Evolutionary conservation across 2,888 invertebrate species (phyloP).

Genomic region (Temnothorax unifasciatus): DNA sequence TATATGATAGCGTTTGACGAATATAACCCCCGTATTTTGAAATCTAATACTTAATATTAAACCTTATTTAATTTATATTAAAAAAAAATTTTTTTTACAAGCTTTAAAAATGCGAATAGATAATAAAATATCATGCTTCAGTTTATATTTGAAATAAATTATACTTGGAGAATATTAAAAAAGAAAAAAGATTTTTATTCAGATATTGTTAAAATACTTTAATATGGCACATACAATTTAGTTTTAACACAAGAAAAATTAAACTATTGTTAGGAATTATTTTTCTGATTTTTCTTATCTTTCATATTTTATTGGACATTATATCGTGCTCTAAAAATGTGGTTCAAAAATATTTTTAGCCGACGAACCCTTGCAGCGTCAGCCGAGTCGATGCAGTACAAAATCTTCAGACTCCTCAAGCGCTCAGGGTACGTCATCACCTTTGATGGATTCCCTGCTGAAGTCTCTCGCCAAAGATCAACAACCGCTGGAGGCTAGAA

Average conservation of each 20-base stretch:
- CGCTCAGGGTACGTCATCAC: slow-evolving; percentile 85
- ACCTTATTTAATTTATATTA: not conserved
- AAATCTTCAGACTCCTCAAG: slow-evolving; percentile 86
- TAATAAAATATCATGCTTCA: not conserved
- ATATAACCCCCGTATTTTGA: not conserved
- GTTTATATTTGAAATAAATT: slow-evolving; percentile 1
- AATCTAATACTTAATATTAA: not conserved
- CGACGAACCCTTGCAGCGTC: slow-evolving; percentile 82
- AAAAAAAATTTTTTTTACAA: not conserved
- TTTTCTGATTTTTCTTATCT: too few species aligned
- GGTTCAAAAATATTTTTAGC: slow-evolving; percentile 71
- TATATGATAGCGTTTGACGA: not conserved
- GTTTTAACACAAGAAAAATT: not conserved
- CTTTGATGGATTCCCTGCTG: slow-evolving; percentile 91
- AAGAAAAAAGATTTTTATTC: not conserved
- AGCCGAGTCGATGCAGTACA: slow-evolving; percentile 82
- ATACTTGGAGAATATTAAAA: not conserved
- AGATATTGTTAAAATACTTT: not conserved
- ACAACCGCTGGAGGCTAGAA: slow-evolving; percentile 88
- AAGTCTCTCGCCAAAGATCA: slow-evolving; percentile 92
- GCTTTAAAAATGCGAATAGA: not conserved
- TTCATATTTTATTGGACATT: not conserved
- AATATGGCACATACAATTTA: not conserved
- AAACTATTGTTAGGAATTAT: not conserved
- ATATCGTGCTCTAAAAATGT: not conserved